Conservation (phyloP, 2,888 invertebrate species). For the Therioaphis trifolii region DNA sequence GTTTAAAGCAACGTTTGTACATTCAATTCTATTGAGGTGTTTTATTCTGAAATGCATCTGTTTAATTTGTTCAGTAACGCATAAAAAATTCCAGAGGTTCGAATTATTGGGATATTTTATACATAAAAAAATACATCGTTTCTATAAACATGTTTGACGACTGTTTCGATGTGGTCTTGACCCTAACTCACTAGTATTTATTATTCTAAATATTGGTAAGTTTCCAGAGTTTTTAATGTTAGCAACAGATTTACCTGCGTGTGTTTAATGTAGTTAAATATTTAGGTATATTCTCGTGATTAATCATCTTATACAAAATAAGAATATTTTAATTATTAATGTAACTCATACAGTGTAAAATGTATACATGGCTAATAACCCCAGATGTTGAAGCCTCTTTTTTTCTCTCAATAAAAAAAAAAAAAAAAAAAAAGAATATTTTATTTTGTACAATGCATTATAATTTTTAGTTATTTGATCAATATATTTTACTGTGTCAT, state of each 20-base stretch:
- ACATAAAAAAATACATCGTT: constrained; percentile 28
- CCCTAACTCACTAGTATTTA: constrained; percentile 48
- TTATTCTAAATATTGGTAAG: constrained; percentile 46
- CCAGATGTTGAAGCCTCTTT: no score
- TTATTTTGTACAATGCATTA: no score
- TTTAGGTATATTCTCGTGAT: neutral
- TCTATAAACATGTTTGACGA: constrained; percentile 51
- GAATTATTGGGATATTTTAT: constrained; percentile 41
- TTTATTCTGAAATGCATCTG: constrained; percentile 22
- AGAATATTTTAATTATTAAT: no score
- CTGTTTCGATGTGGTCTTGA: constrained; percentile 53
- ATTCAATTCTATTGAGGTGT: neutral
- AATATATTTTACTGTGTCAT: no score
- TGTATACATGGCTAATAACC: no score
- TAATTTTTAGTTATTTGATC: no score
- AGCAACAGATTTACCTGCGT: neutral
- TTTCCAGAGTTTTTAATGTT: constrained; percentile 31
- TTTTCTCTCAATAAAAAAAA: no score
- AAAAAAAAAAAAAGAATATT: no score
- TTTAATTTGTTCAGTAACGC: constrained; percentile 18
- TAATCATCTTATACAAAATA: no score
- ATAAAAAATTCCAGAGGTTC: constrained; percentile 26
- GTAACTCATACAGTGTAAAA: no score
- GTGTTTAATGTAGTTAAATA: neutral
- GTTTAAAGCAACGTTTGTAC: neutral